A percentile compares a stretch with the other conserved stretches of the same genome.
phyloP scores from a whole-genome alignment of 2,888 invertebrate genomes.

The Sussaba pulchella region DNA sequence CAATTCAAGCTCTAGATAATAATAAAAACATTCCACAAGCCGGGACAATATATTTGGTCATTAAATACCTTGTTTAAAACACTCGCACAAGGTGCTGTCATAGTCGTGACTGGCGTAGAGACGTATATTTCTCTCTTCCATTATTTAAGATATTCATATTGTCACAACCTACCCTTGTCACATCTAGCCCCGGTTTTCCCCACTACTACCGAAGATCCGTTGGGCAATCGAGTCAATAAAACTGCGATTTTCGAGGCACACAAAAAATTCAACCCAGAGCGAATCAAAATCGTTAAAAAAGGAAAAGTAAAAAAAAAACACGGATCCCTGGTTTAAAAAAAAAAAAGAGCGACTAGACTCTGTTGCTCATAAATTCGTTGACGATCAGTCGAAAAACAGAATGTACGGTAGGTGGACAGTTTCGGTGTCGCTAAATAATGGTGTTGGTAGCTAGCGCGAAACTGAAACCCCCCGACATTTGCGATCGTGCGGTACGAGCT shows the following conservation, averaged over 20 bases:
- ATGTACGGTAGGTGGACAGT: slow-evolving; percentile 62
- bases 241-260: not conserved
- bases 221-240: not conserved
- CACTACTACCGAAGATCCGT: no score
- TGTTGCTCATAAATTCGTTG: slow-evolving; percentile 69
- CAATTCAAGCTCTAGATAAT: no score
- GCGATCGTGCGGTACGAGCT: slow-evolving; percentile 26
- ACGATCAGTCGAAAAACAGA: slow-evolving; percentile 65
- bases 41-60: no score
- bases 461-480: slow-evolving; percentile 56
- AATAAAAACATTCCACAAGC: no score
- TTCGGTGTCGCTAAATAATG: slow-evolving; percentile 75
- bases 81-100: no score
- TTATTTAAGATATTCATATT: no score
- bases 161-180: no score
- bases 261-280: not conserved
- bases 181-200: no score
- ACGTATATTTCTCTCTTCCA: no score
- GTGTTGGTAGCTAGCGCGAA: slow-evolving; percentile 52
- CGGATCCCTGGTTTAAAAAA: slow-evolving; percentile 25
- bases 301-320: not conserved
- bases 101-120: no score
- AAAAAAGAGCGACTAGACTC: slow-evolving; percentile 49
- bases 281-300: not conserved
- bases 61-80: no score